phyloP scores from a whole-genome alignment of 2,797 vertebrate species.

The Lepus oiostolus region DNA sequence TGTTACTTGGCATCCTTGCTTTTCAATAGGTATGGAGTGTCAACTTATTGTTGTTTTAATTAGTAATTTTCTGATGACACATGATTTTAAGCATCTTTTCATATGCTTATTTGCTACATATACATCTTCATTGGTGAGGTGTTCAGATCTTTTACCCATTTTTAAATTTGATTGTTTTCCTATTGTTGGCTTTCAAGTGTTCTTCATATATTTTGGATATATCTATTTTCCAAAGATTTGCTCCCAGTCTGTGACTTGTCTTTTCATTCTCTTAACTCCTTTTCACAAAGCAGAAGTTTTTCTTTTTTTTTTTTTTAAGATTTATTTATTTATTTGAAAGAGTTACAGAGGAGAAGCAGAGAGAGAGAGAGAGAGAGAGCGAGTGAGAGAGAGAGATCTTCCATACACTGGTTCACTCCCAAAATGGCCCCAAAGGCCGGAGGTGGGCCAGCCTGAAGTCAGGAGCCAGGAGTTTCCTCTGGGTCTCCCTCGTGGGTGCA shows the following conservation, averaged over 20 bases:
- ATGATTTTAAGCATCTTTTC: not conserved
- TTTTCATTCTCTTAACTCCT: not conserved
- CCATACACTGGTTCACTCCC: too few species aligned
- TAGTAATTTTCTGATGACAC: not conserved
- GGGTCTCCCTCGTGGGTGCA: too few species aligned
- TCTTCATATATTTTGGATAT: not conserved
- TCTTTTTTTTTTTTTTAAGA: too few species aligned
- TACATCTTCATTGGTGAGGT: not conserved
- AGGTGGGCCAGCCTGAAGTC: too few species aligned
- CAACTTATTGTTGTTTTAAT: conserved; percentile 10
- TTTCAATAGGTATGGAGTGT: not conserved
- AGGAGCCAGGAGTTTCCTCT: too few species aligned
- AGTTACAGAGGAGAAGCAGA: too few species aligned
- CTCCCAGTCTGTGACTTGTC: not conserved
- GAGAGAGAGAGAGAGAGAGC: too few species aligned
- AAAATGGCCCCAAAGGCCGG: too few species aligned
- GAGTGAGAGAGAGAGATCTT: too few species aligned
- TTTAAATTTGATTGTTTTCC: not conserved
- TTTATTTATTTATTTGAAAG: too few species aligned
- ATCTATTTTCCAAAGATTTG: not conserved
- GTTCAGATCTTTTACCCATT: not conserved
- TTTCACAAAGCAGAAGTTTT: not conserved
- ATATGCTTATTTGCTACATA: too few species aligned
- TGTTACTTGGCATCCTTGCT: too few species aligned
- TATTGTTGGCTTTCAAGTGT: not conserved